Conservation (phyloP, 2,797 vertebrate species). For the Aphelocoma californica region DNA sequence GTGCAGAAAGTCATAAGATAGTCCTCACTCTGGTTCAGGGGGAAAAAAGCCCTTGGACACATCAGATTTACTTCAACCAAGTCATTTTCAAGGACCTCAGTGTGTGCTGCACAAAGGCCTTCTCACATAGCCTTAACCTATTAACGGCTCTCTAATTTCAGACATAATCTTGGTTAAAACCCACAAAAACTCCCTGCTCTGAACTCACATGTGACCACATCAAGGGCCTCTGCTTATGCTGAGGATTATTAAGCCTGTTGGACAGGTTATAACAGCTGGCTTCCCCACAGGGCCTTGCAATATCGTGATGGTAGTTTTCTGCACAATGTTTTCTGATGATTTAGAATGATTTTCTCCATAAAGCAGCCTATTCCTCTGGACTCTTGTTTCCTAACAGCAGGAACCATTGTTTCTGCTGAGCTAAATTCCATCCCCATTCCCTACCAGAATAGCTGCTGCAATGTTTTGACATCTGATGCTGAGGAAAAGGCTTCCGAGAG, state of each 20-base stretch:
- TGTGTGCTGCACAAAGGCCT: not conserved
- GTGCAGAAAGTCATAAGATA: constrained; percentile 9
- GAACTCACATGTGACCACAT: constrained; percentile 27
- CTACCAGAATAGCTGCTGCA: not conserved
- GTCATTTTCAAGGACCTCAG: constrained; percentile 21
- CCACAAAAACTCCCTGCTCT: constrained; percentile 6
- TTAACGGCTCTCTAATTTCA: constrained; percentile 34
- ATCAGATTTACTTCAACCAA: not conserved
- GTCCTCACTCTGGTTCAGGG: not conserved
- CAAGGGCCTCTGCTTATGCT: not conserved
- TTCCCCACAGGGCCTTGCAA: not conserved
- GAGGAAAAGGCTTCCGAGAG: not conserved
- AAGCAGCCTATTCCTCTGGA: not conserved
- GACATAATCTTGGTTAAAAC: constrained; percentile 15
- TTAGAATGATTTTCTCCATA: not conserved
- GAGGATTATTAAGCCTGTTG: not conserved
- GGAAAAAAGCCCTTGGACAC: not conserved
- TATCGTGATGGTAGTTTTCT: not conserved
- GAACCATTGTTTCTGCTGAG: not conserved
- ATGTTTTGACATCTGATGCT: not conserved
- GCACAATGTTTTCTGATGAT: not conserved
- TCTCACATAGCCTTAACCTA: not conserved
- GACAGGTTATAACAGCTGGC: not conserved
- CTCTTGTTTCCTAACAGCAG: not conserved
- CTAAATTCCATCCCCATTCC: not conserved